phyloP scores from a whole-genome alignment of 2,113 vertebrate species.

The Eira barbara region DNA sequence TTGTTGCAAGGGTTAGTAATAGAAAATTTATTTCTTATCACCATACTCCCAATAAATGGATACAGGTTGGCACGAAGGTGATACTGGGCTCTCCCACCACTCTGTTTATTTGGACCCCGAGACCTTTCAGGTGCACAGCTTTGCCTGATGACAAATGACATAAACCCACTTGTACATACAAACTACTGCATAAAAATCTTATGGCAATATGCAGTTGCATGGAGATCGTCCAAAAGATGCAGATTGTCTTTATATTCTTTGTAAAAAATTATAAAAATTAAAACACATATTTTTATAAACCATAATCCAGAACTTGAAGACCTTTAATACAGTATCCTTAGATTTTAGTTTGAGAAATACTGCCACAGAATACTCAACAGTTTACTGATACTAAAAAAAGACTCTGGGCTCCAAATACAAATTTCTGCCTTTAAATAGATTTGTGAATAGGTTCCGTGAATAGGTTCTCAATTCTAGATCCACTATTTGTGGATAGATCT shows the following conservation, averaged over 20 bases:
- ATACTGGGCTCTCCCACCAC: not conserved
- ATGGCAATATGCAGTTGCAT: not conserved
- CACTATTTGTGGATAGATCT: not conserved
- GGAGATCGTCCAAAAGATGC: not conserved
- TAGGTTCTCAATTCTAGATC: not conserved
- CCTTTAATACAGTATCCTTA: not conserved
- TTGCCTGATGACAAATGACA: not conserved
- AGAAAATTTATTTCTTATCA: not conserved
- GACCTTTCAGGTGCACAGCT: not conserved
- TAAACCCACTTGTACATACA: not conserved
- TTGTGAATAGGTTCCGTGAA: not conserved
- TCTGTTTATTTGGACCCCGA: not conserved
- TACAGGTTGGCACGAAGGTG: not conserved
- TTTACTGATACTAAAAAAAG: not conserved
- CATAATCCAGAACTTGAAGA: not conserved
- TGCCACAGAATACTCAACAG: not conserved
- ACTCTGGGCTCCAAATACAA: not conserved
- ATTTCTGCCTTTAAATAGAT: conserved; percentile 21
- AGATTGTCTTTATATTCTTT: not conserved
- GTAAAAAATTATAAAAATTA: not conserved
- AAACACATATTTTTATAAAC: not conserved
- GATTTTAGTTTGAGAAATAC: not conserved
- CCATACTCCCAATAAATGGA: not conserved
- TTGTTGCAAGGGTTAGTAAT: not conserved
- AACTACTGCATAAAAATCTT: not conserved